Evolutionary conservation across 2,888 invertebrate species (phyloP), one percentile per base, ranked within the genome.

Genomic region (Cancer borealis): DNA sequence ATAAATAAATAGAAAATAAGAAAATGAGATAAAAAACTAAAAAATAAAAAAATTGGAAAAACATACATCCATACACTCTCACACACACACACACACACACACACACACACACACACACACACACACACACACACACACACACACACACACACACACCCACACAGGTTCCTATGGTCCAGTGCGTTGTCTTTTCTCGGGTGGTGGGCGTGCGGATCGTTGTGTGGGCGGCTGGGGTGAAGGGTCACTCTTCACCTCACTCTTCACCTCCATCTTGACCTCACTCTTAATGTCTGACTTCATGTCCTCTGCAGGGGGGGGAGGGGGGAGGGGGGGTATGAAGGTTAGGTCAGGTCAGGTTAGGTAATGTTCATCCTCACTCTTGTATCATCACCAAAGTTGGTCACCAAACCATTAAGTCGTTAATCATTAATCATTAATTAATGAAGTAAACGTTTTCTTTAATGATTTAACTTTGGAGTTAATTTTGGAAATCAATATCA

Each of bases 151-250:
- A 73, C 26, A 73, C 73, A n/a, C 26, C n/a, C 73, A 73, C 26
- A 73, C 73, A 73, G 21, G 10, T 26, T 26, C 8, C 79, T 88
- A 95, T 6, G 93, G 93, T 0, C 91, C 93, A 5, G 93, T 93
- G 47, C 95, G 91, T 54, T 93, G 92, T 39, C 95, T 92, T 88
- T 95, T 95, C 91, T 95, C 95, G 2, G 95, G 95, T 0, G 95
- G 95, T n/a, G 95, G 95, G n/a, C 94, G 93, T 46, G 92, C 88
- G 0, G 93, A n/a, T 47, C 94, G 95, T 47, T 93, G 95, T 12
- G 93, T 39, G 17, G 93, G 39, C 4, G 95, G 91, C 88, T 93
- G 93, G 30, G 92, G 87, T 14, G 84, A 60, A 12, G 92, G 90
- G 39, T 93, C 95, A 0, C 60, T 73, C 60, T 95, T 95, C 47